A percentile compares a stretch with the other conserved stretches of the same genome.
Conservation (phyloP, 2,113 vertebrate species). For the Acanthochromis polyacanthus region DNA sequence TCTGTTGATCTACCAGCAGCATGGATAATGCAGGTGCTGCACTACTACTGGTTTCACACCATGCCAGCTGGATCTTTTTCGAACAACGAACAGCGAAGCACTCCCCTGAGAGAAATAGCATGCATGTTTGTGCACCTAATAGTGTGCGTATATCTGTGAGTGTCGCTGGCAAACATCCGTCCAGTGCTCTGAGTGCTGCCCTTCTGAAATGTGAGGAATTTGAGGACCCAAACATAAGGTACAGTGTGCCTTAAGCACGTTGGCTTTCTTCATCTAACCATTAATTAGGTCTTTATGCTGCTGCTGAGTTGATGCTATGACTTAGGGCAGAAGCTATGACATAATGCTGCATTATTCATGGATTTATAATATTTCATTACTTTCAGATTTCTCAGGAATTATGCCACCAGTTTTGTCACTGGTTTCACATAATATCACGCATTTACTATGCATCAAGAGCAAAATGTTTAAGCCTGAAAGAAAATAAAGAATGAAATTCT, state of each 20-base stretch:
- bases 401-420: slow-evolving; percentile 37
- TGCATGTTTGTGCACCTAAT: slow-evolving; percentile 8
- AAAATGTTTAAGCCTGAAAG: slow-evolving; percentile 38
- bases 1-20: slow-evolving; percentile 18
- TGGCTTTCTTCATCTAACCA: slow-evolving; percentile 47
- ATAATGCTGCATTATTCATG: slow-evolving; percentile 46
- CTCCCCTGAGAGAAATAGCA: slow-evolving; percentile 19
- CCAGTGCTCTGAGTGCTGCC: slow-evolving; percentile 13
- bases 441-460: slow-evolving; percentile 45
- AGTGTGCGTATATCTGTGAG: neutral
- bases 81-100: slow-evolving; percentile 1
- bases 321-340: slow-evolving; percentile 26
- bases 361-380: slow-evolving; percentile 49
- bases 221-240: slow-evolving; percentile 52
- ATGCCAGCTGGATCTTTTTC: slow-evolving; percentile 29
- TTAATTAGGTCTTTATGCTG: slow-evolving; percentile 58
- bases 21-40: slow-evolving; percentile 13
- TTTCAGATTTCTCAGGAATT: slow-evolving; percentile 55
- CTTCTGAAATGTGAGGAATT: slow-evolving; percentile 50
- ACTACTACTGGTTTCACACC: slow-evolving; percentile 17
- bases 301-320: slow-evolving; percentile 25
- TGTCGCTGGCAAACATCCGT: slow-evolving; percentile 23
- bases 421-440: slow-evolving; percentile 34
- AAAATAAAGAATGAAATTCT: slow-evolving; percentile 23
- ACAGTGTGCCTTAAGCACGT: slow-evolving; percentile 43